A percentile compares a stretch with the other conserved stretches of the same genome.
These are phyloP conservation scores for Tolmerus cingulatus DNA, from an alignment of 2,888 invertebrate species.

Conservation along the genomic window DNA sequence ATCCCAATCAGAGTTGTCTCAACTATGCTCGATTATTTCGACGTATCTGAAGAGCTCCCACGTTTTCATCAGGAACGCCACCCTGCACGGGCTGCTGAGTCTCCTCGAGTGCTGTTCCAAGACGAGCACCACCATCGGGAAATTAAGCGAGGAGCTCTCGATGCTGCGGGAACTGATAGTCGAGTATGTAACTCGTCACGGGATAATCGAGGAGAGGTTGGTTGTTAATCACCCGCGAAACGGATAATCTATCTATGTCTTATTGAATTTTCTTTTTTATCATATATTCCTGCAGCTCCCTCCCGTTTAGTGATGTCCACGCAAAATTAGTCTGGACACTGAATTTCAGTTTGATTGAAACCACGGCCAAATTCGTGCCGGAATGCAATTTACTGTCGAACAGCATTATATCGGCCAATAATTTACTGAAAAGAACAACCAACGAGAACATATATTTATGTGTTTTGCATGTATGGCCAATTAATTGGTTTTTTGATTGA, in stretches of 20 bases:
- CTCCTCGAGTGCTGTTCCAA: slow-evolving; percentile 62
- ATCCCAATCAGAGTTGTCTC: slow-evolving; percentile 59
- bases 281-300: slow-evolving; percentile 52
- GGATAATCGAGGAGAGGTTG: slow-evolving; percentile 63
- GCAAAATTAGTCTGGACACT: slow-evolving; percentile 76
- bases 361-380: slow-evolving; percentile 71
- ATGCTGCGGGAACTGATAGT: slow-evolving; percentile 61
- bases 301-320: slow-evolving; percentile 68
- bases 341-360: slow-evolving; percentile 79
- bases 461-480: slow-evolving; percentile 64
- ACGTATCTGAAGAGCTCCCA: slow-evolving; percentile 63
- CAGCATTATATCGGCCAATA: slow-evolving; percentile 68
- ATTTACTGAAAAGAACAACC: slow-evolving; percentile 63
- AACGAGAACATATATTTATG: slow-evolving; percentile 64
- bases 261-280: slow-evolving; percentile 8
- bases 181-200: slow-evolving; percentile 62
- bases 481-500: slow-evolving; percentile 58
- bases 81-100: slow-evolving; percentile 61
- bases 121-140: slow-evolving; percentile 63
- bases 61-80: slow-evolving; percentile 62
- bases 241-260: not conserved
- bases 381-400: slow-evolving; percentile 68
- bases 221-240: not conserved
- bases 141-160: slow-evolving; percentile 62
- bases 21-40: slow-evolving; percentile 60